Conservation (phyloP, 2,888 invertebrate genomes). For the Eristalis pertinax region DNA sequence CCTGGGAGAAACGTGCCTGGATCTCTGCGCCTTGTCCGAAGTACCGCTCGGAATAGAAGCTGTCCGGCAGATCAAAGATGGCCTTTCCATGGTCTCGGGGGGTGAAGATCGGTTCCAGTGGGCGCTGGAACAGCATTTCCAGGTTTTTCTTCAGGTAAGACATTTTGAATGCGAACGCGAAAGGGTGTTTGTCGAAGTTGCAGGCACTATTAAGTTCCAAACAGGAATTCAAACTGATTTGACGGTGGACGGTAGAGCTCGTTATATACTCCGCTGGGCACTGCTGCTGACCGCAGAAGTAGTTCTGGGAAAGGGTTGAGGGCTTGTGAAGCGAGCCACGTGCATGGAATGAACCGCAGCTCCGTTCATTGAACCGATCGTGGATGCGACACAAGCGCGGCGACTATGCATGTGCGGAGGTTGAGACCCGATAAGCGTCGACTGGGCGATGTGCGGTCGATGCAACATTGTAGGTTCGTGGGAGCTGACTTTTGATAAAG, state of each 20-base stretch:
- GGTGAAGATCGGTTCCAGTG: slow-evolving; percentile 79
- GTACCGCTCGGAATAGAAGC: slow-evolving; percentile 78
- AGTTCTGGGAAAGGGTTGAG: slow-evolving; percentile 2
- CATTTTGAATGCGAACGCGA: not conserved
- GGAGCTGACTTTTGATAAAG: not conserved
- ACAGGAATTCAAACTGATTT: slow-evolving; percentile 21
- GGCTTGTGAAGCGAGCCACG: not conserved
- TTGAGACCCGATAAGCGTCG: not conserved
- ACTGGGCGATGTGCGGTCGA: not conserved
- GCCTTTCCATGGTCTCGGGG: slow-evolving; percentile 78
- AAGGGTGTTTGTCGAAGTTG: no score
- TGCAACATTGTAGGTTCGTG: slow-evolving; percentile 13
- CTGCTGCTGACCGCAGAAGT: not conserved
- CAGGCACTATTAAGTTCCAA: slow-evolving; percentile 2
- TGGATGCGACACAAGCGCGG: not conserved
- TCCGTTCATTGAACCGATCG: not conserved
- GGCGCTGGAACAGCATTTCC: slow-evolving; percentile 79
- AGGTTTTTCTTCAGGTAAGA: slow-evolving; percentile 73
- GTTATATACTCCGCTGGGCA: slow-evolving; percentile 4
- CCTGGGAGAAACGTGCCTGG: slow-evolving; percentile 77
- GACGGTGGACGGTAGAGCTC: not conserved
- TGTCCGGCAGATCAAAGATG: slow-evolving; percentile 79
- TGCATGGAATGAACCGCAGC: not conserved
- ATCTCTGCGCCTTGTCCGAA: slow-evolving; percentile 76
- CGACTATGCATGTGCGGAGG: not conserved